A percentile compares a stretch with the other conserved stretches of the same genome.
These are phyloP conservation scores for Scaptodrosophila lebanonensis DNA, from an alignment of 1,140 invertebrate species.

Conservation along the genomic window DNA sequence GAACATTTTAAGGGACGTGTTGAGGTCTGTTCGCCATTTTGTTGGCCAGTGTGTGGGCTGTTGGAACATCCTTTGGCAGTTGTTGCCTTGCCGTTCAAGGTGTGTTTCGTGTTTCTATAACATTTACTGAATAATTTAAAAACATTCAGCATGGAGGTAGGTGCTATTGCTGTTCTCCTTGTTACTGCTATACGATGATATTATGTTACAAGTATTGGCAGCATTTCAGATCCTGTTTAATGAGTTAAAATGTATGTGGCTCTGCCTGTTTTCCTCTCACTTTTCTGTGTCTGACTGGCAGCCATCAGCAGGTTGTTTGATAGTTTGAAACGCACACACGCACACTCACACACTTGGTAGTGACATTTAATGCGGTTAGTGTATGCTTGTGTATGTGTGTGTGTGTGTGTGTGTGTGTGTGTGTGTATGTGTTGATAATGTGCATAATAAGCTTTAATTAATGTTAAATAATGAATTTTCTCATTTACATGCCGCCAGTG, in stretches of 20 bases:
- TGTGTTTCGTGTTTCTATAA: slow-evolving; percentile 66
- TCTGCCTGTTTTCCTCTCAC: slow-evolving; percentile 19
- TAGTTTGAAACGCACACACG: slow-evolving; percentile 34
- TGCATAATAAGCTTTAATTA: slow-evolving; percentile 76
- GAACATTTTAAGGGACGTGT: too few relatives aligned
- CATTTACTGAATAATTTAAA: slow-evolving; percentile 74
- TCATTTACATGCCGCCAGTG: slow-evolving; percentile 64
- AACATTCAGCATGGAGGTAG: slow-evolving; percentile 10
- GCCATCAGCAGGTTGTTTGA: slow-evolving; percentile 5
- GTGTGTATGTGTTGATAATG: slow-evolving; percentile 64
- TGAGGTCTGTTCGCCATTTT: slow-evolving; percentile 14
- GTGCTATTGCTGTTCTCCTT: slow-evolving; percentile 15
- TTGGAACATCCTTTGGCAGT: slow-evolving; percentile 26
- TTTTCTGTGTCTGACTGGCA: slow-evolving; percentile 11
- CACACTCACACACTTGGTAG: slow-evolving; percentile 20
- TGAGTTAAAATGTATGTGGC: slow-evolving; percentile 18
- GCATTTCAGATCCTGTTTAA: slow-evolving; percentile 53
- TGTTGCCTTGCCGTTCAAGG: slow-evolving; percentile 53
- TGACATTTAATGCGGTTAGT: slow-evolving; percentile 64
- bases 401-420: slow-evolving; percentile 10
- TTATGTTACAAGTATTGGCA: too few relatives aligned
- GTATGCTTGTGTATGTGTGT: slow-evolving; percentile 21
- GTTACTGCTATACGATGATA: slow-evolving; percentile 23
- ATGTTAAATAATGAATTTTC: slow-evolving; percentile 76
- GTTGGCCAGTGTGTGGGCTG: slow-evolving; percentile 26